A percentile compares a stretch with the other conserved stretches of the same genome.
These are phyloP conservation scores for Aethina tumida DNA, from an alignment of 1,140 invertebrate genomes.

Conservation along the genomic window DNA sequence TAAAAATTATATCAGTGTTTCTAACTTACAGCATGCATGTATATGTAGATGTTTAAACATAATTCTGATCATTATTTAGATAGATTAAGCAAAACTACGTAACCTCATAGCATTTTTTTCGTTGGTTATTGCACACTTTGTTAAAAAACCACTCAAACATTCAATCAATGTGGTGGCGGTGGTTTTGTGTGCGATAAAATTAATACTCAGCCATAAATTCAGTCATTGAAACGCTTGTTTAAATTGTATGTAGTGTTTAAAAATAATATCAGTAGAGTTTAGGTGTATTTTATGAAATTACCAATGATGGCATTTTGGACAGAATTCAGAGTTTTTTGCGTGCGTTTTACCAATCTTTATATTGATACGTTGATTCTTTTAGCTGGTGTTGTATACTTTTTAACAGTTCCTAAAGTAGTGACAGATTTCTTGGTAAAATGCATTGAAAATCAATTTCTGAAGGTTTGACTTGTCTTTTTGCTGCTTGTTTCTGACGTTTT, in stretches of 20 bases:
- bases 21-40: constrained; percentile 22
- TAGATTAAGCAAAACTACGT: no score
- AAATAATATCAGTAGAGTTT: constrained; percentile 20
- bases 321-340: constrained; percentile 12
- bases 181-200: no score
- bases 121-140: no score
- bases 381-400: constrained; percentile 1
- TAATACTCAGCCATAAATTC: no score
- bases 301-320: constrained; percentile 27
- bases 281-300: constrained; percentile 21
- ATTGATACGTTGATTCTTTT: not conserved
- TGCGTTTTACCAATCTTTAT: constrained; percentile 6
- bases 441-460: not conserved
- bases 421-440: constrained; percentile 16
- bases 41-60: constrained; percentile 25
- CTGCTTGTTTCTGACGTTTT: not conserved
- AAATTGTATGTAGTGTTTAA: constrained; percentile 8
- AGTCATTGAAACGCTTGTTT: no score
- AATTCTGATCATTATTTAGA: no score
- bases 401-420: constrained; percentile 25
- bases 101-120: no score
- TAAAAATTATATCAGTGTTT: constrained; percentile 26
- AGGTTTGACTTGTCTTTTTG: no score
- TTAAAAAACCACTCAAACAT: no score
- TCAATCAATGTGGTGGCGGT: no score